Base-by-base conservation (phyloP, 1,140 invertebrate genomes). In the Papilio machaon region DNA sequence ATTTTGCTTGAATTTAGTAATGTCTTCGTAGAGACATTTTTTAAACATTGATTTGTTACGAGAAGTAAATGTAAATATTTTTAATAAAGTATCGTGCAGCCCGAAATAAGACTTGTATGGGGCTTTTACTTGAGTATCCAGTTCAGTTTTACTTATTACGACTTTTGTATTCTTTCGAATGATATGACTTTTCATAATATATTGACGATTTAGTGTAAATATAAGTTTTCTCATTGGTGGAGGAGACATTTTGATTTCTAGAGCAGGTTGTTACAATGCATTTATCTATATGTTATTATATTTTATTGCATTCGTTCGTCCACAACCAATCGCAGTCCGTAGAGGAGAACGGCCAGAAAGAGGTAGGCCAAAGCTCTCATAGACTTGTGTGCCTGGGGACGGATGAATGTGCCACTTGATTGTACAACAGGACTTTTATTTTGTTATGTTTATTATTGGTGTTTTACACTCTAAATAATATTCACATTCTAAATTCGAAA, bases 301-400 rank as follows among this genome's bases (percentile, higher is more conserved):
- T 94, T 94, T 94, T 94, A 94, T 94, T 94, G 93, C 93, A 94
- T 94, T 94, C 93, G 90, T 94, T 89, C 92, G 92, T 92, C 93
- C 89, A 94, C 92, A 93, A 94, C 93, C 91, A 93, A 94, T 94
- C 92, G 93, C 93, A 94, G 93, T 92, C 93, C 88, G 93, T 94
- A 94, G 92, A 94, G 91, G 93, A 94, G 88, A 94, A 94, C 91
- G 93, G 91, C 89, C 93, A 92, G 82, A 94, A 89, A 87, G 93
- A 94, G 93, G 93, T 94, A 94, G 91, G 93, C 89, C 87, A 83
- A 88, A 85, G 87, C 88, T 91, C 88, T 91, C 85, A 87, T 90
- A 91, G 86, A 90, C 80, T 85, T 80, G 84, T 81, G 82, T 86
- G 87, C 82, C 73, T 82, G 89, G 80, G 43, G 89, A 91, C 64